A percentile compares a stretch with the other conserved stretches of the same genome.
Conservation (phyloP, 2,888 invertebrate genomes). For the Ophraella communa region DNA sequence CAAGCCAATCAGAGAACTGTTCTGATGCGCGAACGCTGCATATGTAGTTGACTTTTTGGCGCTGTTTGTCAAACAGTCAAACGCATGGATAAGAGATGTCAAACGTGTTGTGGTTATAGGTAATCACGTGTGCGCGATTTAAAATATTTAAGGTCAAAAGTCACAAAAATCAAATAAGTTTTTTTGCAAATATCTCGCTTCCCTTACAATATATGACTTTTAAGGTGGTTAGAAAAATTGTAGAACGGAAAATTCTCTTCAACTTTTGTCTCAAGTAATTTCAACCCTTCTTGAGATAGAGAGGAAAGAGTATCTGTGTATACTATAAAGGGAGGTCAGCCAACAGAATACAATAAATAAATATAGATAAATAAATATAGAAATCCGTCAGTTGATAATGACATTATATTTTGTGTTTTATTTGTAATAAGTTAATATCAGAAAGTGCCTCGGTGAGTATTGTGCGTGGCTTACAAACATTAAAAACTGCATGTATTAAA, state of each 20-base stretch:
- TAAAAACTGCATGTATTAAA: constrained; percentile 31
- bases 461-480: constrained; percentile 17
- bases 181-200: constrained; percentile 14
- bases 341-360: too few species aligned
- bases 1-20: too few species aligned
- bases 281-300: not conserved
- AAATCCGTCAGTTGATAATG: not conserved
- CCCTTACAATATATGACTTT: constrained; percentile 6
- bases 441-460: not conserved
- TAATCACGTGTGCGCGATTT: constrained; percentile 17
- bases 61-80: too few species aligned
- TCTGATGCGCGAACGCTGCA: too few species aligned
- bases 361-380: too few species aligned
- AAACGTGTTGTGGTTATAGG: too few species aligned
- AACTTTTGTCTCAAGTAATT: not conserved
- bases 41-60: too few species aligned
- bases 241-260: constrained; percentile 16
- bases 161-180: constrained; percentile 21
- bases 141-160: constrained; percentile 21
- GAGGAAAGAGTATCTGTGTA: too few species aligned
- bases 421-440: too few species aligned
- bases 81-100: too few species aligned
- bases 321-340: too few species aligned
- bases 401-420: not conserved
- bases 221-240: constrained; percentile 13